Evolutionary conservation across 2,113 vertebrate species (phyloP).

Genomic region (Alligator mississippiensis): DNA sequence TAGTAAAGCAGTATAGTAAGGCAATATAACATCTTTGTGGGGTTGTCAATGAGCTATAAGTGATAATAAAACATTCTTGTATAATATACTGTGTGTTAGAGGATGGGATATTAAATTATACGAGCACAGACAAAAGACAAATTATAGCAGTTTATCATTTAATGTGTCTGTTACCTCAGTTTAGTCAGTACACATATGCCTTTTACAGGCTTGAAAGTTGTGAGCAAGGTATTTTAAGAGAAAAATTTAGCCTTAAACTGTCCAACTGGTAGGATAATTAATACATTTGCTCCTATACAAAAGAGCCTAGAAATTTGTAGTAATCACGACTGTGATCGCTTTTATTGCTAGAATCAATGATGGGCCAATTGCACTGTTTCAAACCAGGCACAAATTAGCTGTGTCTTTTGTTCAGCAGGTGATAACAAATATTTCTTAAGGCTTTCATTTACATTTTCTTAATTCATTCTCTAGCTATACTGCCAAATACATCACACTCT

Average conservation of each 20-base stretch:
- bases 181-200: neutral
- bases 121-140: constrained; percentile 27
- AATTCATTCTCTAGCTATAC: neutral
- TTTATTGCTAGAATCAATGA: neutral
- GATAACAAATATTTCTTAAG: neutral
- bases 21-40: neutral
- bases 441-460: constrained; percentile 33
- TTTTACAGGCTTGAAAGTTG: neutral
- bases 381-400: neutral
- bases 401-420: neutral
- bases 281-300: neutral
- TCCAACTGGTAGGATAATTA: neutral
- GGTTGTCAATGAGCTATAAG: neutral
- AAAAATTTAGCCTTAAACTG: neutral
- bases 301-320: neutral
- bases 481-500: neutral
- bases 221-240: neutral
- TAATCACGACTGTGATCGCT: neutral
- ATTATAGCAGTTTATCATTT: constrained; percentile 19
- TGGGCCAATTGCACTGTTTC: neutral
- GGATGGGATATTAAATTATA: constrained; percentile 24
- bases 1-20: neutral
- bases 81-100: neutral
- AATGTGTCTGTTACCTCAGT: constrained; percentile 10
- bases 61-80: neutral